Percentiles rank a stretch among this genome's conserved stretches.
Evolutionary conservation across 1,140 invertebrate genomes (phyloP).

Genomic region (Drosophila auraria): DNA sequence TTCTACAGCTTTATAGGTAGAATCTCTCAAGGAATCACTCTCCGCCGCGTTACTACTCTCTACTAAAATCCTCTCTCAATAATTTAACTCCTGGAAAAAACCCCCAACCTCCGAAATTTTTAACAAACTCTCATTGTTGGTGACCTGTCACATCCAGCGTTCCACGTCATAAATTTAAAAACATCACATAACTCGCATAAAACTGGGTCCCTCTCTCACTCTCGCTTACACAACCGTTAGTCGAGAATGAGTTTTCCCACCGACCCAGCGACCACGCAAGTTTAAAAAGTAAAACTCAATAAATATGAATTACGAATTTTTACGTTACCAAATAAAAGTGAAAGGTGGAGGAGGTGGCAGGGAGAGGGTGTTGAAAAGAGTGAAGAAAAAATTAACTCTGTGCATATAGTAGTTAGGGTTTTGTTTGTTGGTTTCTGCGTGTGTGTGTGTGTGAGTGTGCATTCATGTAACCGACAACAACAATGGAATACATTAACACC

Average conservation of each 20-base stretch:
- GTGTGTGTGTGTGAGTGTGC: conserved; percentile 6
- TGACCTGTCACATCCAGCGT: conserved; percentile 10
- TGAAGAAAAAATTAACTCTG: conserved; percentile 27
- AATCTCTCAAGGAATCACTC: too few species aligned
- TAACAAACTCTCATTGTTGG: conserved; percentile 13
- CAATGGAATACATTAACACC: conserved; percentile 52
- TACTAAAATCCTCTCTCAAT: neutral
- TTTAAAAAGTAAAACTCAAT: conserved; percentile 40
- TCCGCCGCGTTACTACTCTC: neutral
- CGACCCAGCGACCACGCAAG: neutral
- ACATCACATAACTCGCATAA: conserved; percentile 23
- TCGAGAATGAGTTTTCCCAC: conserved; percentile 7
- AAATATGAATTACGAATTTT: conserved; percentile 62
- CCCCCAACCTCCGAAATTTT: too few species aligned
- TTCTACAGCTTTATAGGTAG: neutral
- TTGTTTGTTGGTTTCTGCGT: conserved; percentile 7
- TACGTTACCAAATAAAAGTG: conserved; percentile 27
- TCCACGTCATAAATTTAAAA: conserved; percentile 10
- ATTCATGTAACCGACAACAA: conserved; percentile 6
- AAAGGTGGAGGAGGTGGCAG: conserved; percentile 1
- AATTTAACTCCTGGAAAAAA: too few species aligned
- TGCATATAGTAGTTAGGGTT: neutral
- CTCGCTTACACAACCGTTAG: conserved; percentile 2
- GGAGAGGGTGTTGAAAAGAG: neutral
- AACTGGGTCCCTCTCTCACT: neutral